Evolutionary conservation across 1,140 invertebrate species (phyloP).

Genomic region (Geopemphigus sp.): DNA sequence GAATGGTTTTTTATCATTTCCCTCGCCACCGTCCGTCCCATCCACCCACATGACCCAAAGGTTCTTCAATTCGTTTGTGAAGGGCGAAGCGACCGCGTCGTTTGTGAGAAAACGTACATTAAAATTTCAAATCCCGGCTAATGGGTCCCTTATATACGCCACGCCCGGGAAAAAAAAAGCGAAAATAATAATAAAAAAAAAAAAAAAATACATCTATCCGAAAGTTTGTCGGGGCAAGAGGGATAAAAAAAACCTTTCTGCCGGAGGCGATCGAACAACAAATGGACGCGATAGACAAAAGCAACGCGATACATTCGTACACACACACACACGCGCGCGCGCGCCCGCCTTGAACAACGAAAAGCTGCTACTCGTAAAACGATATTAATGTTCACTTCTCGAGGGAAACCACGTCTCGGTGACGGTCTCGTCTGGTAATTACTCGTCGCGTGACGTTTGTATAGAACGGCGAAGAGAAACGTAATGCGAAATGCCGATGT

Average conservation of each 20-base stretch:
- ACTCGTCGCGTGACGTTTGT: too few relatives aligned
- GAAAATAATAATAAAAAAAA: too few relatives aligned
- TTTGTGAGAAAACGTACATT: constrained; percentile 16
- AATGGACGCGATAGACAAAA: background rate
- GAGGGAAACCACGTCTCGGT: background rate
- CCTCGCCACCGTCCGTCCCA: background rate
- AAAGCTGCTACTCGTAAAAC: too few relatives aligned
- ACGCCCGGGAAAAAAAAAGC: background rate
- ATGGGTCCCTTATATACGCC: background rate
- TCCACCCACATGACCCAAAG: background rate
- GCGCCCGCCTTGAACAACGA: too few relatives aligned
- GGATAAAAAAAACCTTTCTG: background rate
- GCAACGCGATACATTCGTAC: background rate
- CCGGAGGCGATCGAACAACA: background rate
- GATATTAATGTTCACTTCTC: too few relatives aligned
- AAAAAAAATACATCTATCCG: background rate
- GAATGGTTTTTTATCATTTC: background rate
- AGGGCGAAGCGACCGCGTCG: background rate
- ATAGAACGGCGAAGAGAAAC: too few relatives aligned
- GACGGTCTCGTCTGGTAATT: background rate
- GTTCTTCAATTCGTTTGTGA: background rate
- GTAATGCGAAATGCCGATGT: too few relatives aligned
- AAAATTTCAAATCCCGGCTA: constrained; percentile 28
- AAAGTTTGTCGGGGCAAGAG: background rate
- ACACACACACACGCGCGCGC: too few relatives aligned